Evolutionary conservation across 2,888 invertebrate genomes (phyloP).

Genomic region (Tupiocoris notatus): DNA sequence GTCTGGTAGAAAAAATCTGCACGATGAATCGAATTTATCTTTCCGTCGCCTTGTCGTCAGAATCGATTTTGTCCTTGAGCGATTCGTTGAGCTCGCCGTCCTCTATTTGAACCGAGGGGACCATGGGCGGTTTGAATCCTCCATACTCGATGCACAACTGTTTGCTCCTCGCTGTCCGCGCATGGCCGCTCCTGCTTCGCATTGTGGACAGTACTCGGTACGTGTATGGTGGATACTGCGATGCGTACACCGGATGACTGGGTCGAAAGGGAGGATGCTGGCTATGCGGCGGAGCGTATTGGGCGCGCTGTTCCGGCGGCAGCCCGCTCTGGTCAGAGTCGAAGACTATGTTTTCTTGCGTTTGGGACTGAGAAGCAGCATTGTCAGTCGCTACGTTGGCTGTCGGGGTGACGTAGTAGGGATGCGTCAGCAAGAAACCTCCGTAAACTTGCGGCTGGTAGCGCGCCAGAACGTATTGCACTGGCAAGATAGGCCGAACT

Average conservation of each 20-base stretch:
- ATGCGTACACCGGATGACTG: slow-evolving; percentile 50
- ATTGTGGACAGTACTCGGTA: slow-evolving; percentile 49
- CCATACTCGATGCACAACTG: slow-evolving; percentile 70
- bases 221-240: slow-evolving; percentile 50
- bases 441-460: slow-evolving; percentile 36
- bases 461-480: slow-evolving; percentile 41
- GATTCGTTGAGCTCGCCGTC: slow-evolving; percentile 52
- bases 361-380: background rate
- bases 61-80: slow-evolving; percentile 20
- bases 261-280: slow-evolving; percentile 49
- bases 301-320: slow-evolving; percentile 44
- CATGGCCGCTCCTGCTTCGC: slow-evolving; percentile 42
- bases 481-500: slow-evolving; percentile 20
- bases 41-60: slow-evolving; percentile 12
- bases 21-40: no score
- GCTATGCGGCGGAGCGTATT: slow-evolving; percentile 7
- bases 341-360: background rate
- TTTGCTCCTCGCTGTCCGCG: slow-evolving; percentile 46
- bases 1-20: no score
- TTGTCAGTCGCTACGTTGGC: background rate
- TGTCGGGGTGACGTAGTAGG: slow-evolving; percentile 25
- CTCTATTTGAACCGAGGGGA: slow-evolving; percentile 76
- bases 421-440: slow-evolving; percentile 21
- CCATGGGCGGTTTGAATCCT: slow-evolving; percentile 76
- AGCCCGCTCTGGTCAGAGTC: slow-evolving; percentile 46